These are phyloP conservation scores for Peromyscus attwateri DNA, from an alignment of 2,797 vertebrate genomes.

Conservation along the genomic window DNA sequence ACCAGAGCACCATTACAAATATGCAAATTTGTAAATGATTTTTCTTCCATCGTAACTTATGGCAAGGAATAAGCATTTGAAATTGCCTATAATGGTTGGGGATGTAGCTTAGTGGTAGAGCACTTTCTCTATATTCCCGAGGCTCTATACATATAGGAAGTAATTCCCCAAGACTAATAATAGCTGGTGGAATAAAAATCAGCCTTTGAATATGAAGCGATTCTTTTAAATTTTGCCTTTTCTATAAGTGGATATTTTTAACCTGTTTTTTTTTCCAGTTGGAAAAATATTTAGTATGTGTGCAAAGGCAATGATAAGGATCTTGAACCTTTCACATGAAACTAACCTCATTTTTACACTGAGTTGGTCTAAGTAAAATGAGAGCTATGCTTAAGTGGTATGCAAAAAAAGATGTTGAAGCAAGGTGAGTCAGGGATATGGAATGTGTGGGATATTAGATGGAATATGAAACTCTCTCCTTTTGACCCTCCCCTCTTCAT, in stretches of 20 bases:
- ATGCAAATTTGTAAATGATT: not conserved
- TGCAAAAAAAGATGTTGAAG: not conserved
- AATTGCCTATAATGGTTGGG: no score
- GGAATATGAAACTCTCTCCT: not conserved
- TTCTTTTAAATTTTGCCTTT: conserved; percentile 15
- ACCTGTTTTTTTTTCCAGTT: not conserved
- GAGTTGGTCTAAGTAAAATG: not conserved
- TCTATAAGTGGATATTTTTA: not conserved
- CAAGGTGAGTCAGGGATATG: not conserved
- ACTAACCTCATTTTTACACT: conserved; percentile 56
- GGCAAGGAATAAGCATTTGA: not conserved
- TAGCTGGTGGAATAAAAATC: conserved; percentile 35
- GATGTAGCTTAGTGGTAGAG: no score
- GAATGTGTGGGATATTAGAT: not conserved
- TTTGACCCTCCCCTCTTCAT: not conserved
- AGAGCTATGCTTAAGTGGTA: not conserved
- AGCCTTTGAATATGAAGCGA: conserved; percentile 12
- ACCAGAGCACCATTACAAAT: not conserved
- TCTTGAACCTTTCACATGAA: not conserved
- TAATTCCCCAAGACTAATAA: not conserved
- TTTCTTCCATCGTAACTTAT: not conserved
- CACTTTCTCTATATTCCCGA: not conserved
- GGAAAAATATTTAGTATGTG: conserved; percentile 49
- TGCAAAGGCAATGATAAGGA: not conserved
- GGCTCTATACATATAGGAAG: not conserved